Evolutionary conservation across 2,797 vertebrate species (phyloP).

Genomic region (Oophaga sylvatica): DNA sequence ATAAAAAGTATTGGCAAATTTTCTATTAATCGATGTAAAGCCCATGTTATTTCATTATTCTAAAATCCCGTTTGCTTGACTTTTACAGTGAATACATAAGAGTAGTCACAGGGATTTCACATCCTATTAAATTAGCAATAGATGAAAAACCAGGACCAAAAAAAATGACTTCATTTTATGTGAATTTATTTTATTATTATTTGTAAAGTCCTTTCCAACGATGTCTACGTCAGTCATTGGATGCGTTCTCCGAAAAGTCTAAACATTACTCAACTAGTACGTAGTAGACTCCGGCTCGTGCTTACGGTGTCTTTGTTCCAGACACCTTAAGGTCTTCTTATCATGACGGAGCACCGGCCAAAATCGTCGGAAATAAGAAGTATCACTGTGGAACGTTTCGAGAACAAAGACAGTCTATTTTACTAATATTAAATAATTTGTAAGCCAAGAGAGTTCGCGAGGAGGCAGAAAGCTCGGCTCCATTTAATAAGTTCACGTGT

Average conservation of each 20-base stretch:
- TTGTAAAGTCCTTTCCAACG: slow-evolving; percentile 18
- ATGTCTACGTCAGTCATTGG: slow-evolving; percentile 25
- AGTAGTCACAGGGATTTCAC: slow-evolving; percentile 26
- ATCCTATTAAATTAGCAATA: slow-evolving; percentile 13
- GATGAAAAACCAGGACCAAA: slow-evolving; percentile 28
- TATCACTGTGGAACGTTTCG: neutral
- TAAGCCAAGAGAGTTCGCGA: neutral
- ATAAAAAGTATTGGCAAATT: neutral
- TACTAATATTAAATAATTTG: slow-evolving; percentile 21
- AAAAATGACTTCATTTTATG: slow-evolving; percentile 52
- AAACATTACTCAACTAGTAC: slow-evolving; percentile 24
- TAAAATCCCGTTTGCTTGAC: neutral
- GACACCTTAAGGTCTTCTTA: slow-evolving; percentile 24
- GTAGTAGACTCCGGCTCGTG: neutral
- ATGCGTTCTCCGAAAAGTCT: neutral
- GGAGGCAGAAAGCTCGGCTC: neutral
- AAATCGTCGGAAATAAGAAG: neutral
- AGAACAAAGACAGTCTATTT: slow-evolving; percentile 23
- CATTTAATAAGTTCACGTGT: slow-evolving; percentile 27
- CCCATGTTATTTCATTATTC: neutral
- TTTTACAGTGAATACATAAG: slow-evolving; percentile 21
- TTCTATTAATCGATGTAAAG: neutral
- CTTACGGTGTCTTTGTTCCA: slow-evolving; percentile 3
- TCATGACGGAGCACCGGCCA: slow-evolving; percentile 1
- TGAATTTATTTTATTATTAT: slow-evolving; percentile 50